These are phyloP conservation scores for Vanessa atalanta DNA, from an alignment of 1,140 invertebrate species.

Conservation along the genomic window DNA sequence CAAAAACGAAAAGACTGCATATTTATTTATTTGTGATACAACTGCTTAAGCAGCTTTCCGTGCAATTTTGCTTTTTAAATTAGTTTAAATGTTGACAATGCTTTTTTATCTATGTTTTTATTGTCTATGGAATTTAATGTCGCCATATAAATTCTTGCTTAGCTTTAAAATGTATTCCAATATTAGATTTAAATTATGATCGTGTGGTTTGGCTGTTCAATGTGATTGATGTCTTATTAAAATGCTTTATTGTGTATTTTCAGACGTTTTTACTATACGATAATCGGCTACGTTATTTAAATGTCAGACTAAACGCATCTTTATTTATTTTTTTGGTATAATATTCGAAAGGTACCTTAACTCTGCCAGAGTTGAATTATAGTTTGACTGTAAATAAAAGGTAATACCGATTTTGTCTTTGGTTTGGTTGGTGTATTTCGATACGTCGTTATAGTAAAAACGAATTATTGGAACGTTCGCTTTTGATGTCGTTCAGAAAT, in stretches of 20 bases:
- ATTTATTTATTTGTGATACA: conserved; percentile 16
- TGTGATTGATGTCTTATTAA: neutral
- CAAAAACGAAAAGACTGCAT: conserved; percentile 29
- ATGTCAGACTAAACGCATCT: too few species aligned
- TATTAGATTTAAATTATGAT: neutral
- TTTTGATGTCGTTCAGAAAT: conserved; percentile 6
- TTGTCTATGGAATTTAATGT: conserved; percentile 6
- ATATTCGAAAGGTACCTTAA: too few species aligned
- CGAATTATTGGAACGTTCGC: neutral
- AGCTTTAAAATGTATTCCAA: neutral
- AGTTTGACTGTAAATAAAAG: too few species aligned
- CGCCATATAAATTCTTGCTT: neutral
- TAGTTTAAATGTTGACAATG: neutral
- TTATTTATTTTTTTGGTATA: too few species aligned
- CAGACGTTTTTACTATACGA: conserved; percentile 5
- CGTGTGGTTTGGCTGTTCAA: neutral
- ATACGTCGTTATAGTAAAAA: conserved; percentile 11
- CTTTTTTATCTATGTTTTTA: neutral
- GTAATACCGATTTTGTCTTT: too few species aligned
- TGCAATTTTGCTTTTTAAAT: conserved; percentile 17
- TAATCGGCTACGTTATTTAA: neutral
- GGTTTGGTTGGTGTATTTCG: neutral
- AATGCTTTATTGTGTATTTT: conserved; percentile 2
- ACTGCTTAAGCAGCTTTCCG: conserved; percentile 24
- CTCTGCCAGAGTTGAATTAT: too few species aligned